Percentiles rank a stretch among this genome's conserved stretches.
phyloP scores from a whole-genome alignment of 1,140 invertebrate genomes.

The Harpegnathos saltator region DNA sequence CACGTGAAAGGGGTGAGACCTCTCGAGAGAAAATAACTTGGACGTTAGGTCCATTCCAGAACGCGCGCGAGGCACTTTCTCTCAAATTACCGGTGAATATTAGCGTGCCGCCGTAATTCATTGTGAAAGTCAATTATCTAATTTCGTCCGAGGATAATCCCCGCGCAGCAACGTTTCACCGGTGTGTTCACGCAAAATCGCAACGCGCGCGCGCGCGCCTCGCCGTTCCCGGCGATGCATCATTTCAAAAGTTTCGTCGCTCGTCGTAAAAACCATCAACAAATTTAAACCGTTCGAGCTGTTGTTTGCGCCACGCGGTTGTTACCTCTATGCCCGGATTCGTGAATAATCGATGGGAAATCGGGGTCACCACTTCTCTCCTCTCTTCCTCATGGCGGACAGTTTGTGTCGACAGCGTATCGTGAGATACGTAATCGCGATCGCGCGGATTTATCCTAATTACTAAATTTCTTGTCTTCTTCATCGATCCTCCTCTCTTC shows the following conservation, averaged over 20 bases:
- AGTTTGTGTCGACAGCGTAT: not conserved
- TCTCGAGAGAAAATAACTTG: constrained; percentile 8
- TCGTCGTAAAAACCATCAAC: not conserved
- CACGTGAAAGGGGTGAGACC: not conserved
- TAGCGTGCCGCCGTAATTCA: constrained; percentile 57
- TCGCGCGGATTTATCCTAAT: not conserved
- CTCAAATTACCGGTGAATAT: constrained; percentile 57
- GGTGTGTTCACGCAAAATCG: no score
- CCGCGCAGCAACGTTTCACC: constrained; percentile 16
- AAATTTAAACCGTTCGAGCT: constrained; percentile 27
- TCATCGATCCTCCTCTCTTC: no score
- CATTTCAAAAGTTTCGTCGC: no score
- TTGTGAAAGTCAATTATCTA: constrained; percentile 73
- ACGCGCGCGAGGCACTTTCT: constrained; percentile 57
- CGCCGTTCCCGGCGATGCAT: no score
- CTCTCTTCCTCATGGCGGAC: not conserved
- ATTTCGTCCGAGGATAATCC: constrained; percentile 56
- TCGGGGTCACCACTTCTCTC: constrained; percentile 47
- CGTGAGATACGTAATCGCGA: constrained; percentile 26
- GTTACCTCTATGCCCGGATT: constrained; percentile 49
- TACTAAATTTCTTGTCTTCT: no score
- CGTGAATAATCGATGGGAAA: constrained; percentile 59
- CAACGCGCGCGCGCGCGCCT: no score
- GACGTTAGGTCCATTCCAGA: not conserved
- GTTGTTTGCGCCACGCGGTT: not conserved